Conservation (phyloP, 2,113 vertebrate species). For the Ciconia boyciana region DNA sequence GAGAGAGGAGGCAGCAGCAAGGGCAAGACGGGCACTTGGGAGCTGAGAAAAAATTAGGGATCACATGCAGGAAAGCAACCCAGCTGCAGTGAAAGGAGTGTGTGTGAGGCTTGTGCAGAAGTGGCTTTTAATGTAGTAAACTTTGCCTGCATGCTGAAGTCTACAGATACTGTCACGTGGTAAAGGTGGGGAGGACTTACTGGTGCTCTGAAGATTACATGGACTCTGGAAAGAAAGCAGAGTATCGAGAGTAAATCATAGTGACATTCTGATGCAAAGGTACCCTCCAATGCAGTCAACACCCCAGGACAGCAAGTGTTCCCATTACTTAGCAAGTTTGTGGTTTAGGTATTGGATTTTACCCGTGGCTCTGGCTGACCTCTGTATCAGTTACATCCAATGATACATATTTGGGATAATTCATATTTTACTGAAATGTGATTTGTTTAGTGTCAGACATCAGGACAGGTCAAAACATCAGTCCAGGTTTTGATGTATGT, state of each 20-base stretch:
- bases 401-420: background rate
- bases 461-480: background rate
- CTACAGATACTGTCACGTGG: background rate
- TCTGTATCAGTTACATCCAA: background rate
- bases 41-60: background rate
- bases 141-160: background rate
- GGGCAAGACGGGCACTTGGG: background rate
- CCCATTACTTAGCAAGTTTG: background rate
- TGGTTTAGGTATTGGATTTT: background rate
- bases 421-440: background rate
- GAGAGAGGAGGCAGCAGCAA: background rate
- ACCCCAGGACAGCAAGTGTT: background rate
- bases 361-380: background rate
- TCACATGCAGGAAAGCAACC: background rate
- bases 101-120: background rate
- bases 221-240: background rate
- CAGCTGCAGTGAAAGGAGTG: background rate
- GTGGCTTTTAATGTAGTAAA: background rate
- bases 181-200: background rate
- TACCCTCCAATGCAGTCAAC: background rate
- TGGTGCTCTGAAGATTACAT: background rate
- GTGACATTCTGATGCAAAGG: background rate
- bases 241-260: background rate
- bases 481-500: background rate
- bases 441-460: background rate